Evolutionary conservation across 37 sponge, comb jelly and placozoan species (phyloP), one percentile per base, ranked within the genome.

Genomic region (Mnemiopsis leidyi): DNA sequence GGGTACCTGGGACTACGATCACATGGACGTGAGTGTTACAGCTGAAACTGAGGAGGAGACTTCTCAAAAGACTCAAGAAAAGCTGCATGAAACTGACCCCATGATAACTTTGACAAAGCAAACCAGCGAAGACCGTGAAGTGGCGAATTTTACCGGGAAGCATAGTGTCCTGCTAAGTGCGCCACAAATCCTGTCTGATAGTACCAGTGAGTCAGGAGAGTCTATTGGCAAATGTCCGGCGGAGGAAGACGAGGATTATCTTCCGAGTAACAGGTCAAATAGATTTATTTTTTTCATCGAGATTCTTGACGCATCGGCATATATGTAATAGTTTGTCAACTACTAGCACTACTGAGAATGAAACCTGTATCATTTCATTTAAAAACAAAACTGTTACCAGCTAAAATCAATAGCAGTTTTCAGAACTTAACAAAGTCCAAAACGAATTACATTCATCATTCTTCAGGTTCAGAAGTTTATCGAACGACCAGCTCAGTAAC

Each of bases 1-100:
- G 25, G 75, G 75, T 29, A 71, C 75, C 2, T 71, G 75, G 75
- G 75, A 71, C 75, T 71, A 71, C 75, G 75, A 71, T 28, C 75
- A 71, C n/a, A 71, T 71, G 75, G 75, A 71, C 20, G 75, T 71
- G 3, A 71, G 30, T 5, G 75, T 28, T 18, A 28, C 75, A 5
- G n/a, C 5, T n/a, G 75, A 71, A 71, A 28, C 25, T 7, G 75
- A 71, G 25, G 75, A 71, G n/a, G 20, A 28, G 3, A 7, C n/a
- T 18, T 48, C 61, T 13, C 61, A 48, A 13, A 48, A 48, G 9
- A 48, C 13, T 13, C 61, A 48, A 48, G 5, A 18, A 48, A n/a
- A n/a, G n/a, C n/a, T n/a, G n/a, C n/a, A n/a, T n/a, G 61, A 48
- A 48, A 48, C 61, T 18, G 13, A 48, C 61, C 61, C 13, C 61